Percentiles rank a stretch among this genome's conserved stretches.
Evolutionary conservation across 2,888 invertebrate species (phyloP).

Genomic region (Cryptocephalus primarius): DNA sequence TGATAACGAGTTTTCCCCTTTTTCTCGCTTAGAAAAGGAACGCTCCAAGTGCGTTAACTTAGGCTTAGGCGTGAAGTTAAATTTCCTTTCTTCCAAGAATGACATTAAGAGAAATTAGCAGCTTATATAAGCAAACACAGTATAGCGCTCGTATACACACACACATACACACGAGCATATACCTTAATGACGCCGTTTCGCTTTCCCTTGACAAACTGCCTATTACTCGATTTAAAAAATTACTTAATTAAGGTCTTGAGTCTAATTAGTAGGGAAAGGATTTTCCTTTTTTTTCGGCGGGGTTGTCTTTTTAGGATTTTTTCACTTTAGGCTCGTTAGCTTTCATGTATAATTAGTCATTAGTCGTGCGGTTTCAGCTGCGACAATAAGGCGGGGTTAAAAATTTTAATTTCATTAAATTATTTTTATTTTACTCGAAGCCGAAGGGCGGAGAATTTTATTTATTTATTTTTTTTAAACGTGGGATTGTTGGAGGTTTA

Average conservation of each 20-base stretch:
- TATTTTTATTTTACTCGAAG: neutral
- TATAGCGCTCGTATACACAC: neutral
- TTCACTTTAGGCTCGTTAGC: constrained; percentile 34
- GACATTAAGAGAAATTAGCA: constrained; percentile 9
- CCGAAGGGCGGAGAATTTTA: neutral
- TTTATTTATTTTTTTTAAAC: neutral
- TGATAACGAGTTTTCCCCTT: too few relatives aligned
- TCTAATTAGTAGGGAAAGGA: constrained; percentile 47
- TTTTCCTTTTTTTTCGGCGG: constrained; percentile 25
- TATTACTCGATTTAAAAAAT: constrained; percentile 50
- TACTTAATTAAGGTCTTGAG: constrained; percentile 56
- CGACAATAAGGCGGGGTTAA: neutral
- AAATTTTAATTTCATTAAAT: neutral
- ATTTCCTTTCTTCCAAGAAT: neutral
- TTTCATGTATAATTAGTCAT: constrained; percentile 21
- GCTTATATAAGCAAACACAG: constrained; percentile 13
- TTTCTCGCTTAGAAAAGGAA: too few relatives aligned
- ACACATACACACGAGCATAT: constrained; percentile 9
- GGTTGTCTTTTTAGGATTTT: constrained; percentile 11
- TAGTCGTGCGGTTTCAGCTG: constrained; percentile 3
- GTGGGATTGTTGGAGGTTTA: too few relatives aligned
- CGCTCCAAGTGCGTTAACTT: too few relatives aligned
- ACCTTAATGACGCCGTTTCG: constrained; percentile 21
- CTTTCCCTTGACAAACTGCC: constrained; percentile 24
- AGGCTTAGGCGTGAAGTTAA: neutral